phyloP scores from a whole-genome alignment of 2,113 vertebrate species.

The Oceanites oceanicus region DNA sequence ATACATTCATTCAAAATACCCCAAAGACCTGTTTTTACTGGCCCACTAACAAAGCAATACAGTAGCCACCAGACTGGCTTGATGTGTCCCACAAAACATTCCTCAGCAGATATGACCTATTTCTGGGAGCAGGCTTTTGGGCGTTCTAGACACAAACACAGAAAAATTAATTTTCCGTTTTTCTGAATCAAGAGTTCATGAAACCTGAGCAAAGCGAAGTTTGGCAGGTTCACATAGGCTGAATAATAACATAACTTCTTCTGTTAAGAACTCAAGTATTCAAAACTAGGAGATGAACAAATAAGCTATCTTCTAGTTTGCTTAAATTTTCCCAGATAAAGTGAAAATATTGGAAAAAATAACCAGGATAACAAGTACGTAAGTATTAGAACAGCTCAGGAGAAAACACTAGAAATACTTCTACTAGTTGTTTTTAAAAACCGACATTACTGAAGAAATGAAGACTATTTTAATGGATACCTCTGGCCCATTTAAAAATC shows the following conservation, averaged over 20 bases:
- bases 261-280: neutral
- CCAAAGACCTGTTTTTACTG: neutral
- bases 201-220: neutral
- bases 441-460: neutral
- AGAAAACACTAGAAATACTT: neutral
- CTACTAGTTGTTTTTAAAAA: neutral
- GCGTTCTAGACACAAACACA: neutral
- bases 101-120: no score
- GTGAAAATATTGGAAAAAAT: neutral
- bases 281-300: neutral
- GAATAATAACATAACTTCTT: neutral
- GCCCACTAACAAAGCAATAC: no score
- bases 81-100: neutral
- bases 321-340: neutral
- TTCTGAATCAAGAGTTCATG: neutral
- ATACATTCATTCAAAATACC: neutral
- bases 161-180: neutral
- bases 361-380: neutral
- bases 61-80: neutral
- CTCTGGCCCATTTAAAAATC: neutral
- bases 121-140: neutral
- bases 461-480: neutral
- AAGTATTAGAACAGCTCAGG: neutral
- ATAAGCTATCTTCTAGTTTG: neutral
- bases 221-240: neutral